Conservation (phyloP, 2,888 invertebrate genomes). For the Drosophila nigricruria region DNA sequence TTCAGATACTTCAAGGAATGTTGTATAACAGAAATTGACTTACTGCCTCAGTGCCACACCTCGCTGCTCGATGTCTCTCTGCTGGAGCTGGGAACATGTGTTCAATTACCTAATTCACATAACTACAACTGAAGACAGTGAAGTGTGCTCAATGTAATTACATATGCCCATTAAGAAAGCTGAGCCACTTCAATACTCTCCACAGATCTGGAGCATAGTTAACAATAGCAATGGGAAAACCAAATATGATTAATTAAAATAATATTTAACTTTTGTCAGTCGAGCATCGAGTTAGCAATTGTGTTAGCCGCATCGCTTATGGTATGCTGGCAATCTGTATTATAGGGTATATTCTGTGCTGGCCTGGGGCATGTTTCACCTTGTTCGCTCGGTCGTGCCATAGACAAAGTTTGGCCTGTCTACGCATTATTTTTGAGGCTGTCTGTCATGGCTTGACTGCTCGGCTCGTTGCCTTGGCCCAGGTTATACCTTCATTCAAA, state of each 20-base stretch:
- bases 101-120: background rate
- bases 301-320: too few species aligned
- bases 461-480: conserved; percentile 2
- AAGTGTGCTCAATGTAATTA: background rate
- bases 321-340: background rate
- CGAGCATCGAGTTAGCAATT: background rate
- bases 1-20: conserved; percentile 10
- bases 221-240: background rate
- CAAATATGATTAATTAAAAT: conserved; percentile 4
- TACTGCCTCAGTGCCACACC: background rate
- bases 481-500: conserved; percentile 41
- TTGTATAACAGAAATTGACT: conserved; percentile 9
- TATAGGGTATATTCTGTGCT: conserved; percentile 14
- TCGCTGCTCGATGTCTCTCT: background rate
- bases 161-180: background rate
- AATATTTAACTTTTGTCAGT: background rate
- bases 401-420: conserved; percentile 26
- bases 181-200: background rate
- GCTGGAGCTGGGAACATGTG: background rate
- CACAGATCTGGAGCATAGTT: background rate
- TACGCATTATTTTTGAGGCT: conserved; percentile 33
- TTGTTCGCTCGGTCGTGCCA: background rate
- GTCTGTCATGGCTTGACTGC: conserved; percentile 5
- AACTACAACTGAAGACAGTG: background rate
- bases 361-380: background rate